Evolutionary conservation across 2,888 invertebrate species (phyloP), one percentile per base, ranked within the genome.

Genomic region (Nemotelus pantherinus): DNA sequence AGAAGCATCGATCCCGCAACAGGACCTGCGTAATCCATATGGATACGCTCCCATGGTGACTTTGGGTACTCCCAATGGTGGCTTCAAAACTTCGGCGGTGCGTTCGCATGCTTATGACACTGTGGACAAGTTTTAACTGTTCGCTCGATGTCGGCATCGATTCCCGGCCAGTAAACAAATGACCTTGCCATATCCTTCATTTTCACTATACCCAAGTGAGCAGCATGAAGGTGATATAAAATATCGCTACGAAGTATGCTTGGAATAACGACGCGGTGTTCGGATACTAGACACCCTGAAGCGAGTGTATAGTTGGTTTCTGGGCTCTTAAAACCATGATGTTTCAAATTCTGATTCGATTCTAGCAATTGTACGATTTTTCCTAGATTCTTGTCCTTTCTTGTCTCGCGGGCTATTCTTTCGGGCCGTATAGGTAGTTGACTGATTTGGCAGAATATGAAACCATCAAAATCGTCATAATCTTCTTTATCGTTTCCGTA

Each of bases 11-110:
- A 77, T 7, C 83, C 84, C 7, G 82, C 72, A 67, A 85, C 80
- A 44, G 85, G 86, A 7, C 86, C 87, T 6, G 87, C 85, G 81
- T 85, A 88, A 80, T 88, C 87, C 3, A 86, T 81, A 80, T 88
- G 86, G 3, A 87, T 79, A 39, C 87, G 80, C 75, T 85, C 81
- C 84, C 84, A 85, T 1, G 84, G 83, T 67, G 80, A 78, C n/a
- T 79, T 80, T n/a, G 84, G 79, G 70, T 82, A 81, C 60, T 77
- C 78, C 78, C 81, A 82, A 44, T 78, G 77, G 60, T 82, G 82
- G 2, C 43, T n/a, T 10, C 55, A 4, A 45, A 71, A 71, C n/a
- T 57, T 72, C 10, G 48, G 79, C 45, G 72, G 72, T 10, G 44
- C 58, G 47, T 72, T 57, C 25, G 58, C n/a, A n/a, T 44, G 53